phyloP scores from a whole-genome alignment of 2,888 invertebrate genomes.

The Girardia tigrina region DNA sequence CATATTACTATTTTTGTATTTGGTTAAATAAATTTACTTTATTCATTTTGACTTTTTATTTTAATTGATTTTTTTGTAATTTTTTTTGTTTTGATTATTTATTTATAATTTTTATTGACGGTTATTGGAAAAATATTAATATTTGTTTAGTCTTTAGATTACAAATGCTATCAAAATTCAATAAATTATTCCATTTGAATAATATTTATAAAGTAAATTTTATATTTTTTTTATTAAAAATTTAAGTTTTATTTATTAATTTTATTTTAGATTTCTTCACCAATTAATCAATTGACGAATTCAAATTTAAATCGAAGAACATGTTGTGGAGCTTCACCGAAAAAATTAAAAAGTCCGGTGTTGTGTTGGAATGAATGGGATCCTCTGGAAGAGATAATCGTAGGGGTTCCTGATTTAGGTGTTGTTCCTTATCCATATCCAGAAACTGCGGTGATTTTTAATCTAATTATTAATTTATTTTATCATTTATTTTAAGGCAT shows the following conservation, averaged over 20 bases:
- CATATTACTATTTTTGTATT: no score
- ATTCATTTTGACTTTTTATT: no score
- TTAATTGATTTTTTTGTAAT: background rate
- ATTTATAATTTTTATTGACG: no score
- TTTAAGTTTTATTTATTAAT: background rate
- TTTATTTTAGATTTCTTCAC: background rate
- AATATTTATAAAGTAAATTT: background rate
- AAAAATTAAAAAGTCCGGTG: constrained; percentile 36
- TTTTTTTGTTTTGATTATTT: background rate
- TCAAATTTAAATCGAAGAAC: background rate
- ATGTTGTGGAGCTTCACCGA: background rate
- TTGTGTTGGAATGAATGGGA: constrained; percentile 39
- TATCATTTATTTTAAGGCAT: background rate
- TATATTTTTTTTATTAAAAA: no score
- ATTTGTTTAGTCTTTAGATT: no score
- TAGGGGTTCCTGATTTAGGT: constrained; percentile 38
- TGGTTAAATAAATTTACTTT: no score
- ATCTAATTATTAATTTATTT: constrained; percentile 24
- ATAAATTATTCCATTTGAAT: background rate
- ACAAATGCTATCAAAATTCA: background rate
- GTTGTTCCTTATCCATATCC: constrained; percentile 37
- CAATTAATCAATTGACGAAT: background rate
- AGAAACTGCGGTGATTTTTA: constrained; percentile 39
- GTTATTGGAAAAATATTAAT: no score
- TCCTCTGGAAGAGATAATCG: constrained; percentile 39